Percentiles rank a stretch among this genome's conserved stretches.
Evolutionary conservation across 2,888 invertebrate species (phyloP).

Genomic region (Mylabris sibirica): DNA sequence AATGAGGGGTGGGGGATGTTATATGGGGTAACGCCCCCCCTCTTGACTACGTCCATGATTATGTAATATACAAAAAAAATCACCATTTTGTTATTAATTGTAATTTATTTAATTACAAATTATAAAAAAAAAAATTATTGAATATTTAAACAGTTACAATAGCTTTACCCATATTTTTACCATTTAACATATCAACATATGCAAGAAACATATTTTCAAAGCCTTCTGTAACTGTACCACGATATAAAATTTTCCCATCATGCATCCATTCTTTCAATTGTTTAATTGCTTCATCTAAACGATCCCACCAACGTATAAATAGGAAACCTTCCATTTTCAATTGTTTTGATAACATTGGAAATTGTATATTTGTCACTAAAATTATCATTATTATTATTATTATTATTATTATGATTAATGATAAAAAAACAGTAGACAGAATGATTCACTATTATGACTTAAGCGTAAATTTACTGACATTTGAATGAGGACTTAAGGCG

Average conservation of each 20-base stretch:
- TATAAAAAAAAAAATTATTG: no score
- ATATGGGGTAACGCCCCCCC: no score
- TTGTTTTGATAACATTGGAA: conserved; percentile 39
- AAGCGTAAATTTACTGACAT: no score
- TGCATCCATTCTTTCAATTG: conserved; percentile 70
- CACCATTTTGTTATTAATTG: no score
- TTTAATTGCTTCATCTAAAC: conserved; percentile 70
- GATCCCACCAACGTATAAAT: conserved; percentile 52
- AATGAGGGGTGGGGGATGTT: no score
- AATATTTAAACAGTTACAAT: conserved; percentile 51
- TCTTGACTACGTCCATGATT: no score
- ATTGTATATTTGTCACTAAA: conserved; percentile 41
- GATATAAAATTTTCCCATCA: conserved; percentile 74
- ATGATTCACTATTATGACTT: no score
- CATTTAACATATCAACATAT: conserved; percentile 47
- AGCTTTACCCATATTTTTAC: conserved; percentile 50
- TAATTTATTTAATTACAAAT: no score
- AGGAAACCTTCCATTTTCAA: conserved; percentile 50
- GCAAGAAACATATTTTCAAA: conserved; percentile 65
- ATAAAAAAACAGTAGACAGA: no score
- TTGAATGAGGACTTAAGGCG: no score
- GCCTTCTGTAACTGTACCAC: conserved; percentile 69
- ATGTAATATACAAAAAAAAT: no score
- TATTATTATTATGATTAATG: no score
- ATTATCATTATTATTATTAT: conserved; percentile 18